Evolutionary conservation across 1,140 invertebrate species (phyloP).

Genomic region (Rhopalosiphum padi): DNA sequence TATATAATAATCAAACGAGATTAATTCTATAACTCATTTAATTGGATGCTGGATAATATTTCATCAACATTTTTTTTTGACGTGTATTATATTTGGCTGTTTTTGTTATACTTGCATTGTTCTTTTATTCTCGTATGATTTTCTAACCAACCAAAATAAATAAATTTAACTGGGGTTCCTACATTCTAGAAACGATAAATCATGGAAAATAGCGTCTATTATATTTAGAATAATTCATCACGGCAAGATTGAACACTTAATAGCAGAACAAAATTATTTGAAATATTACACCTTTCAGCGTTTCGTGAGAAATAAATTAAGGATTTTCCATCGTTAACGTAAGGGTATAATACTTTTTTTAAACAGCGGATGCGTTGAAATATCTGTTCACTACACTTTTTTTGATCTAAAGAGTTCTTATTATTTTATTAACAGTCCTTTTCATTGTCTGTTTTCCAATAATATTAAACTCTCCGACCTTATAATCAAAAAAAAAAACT

Average conservation of each 20-base stretch:
- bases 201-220: background rate
- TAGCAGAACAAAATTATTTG: background rate
- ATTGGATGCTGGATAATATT: background rate
- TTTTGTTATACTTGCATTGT: background rate
- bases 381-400: background rate
- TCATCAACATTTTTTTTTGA: background rate
- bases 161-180: background rate
- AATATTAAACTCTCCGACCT: background rate
- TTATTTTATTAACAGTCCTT: background rate
- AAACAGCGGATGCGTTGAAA: background rate
- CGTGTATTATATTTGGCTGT: background rate
- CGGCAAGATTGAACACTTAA: background rate
- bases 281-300: slow-evolving; percentile 16
- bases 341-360: background rate
- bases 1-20: background rate
- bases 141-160: background rate
- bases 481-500: background rate
- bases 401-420: background rate
- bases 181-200: background rate
- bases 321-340: background rate
- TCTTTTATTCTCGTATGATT: slow-evolving; percentile 9
- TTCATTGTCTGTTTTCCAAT: background rate
- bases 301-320: background rate
- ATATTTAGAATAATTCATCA: slow-evolving; percentile 36
- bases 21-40: background rate